These are phyloP conservation scores for Penaeus vannamei DNA, from an alignment of 1,140 invertebrate species.

Conservation along the genomic window DNA sequence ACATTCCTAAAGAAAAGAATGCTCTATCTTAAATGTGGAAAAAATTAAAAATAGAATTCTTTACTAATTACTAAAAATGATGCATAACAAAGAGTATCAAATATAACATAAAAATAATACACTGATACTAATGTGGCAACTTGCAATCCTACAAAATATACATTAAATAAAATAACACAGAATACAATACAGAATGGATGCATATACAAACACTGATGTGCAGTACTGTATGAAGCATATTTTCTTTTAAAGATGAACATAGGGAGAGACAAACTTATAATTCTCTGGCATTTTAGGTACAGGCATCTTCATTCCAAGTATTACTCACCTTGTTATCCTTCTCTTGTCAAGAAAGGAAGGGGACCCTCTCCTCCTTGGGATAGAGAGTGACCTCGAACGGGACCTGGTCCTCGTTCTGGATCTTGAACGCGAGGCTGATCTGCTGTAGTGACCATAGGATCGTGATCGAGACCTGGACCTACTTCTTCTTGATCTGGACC, in stretches of 20 bases:
- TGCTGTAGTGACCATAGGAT: slow-evolving; percentile 59
- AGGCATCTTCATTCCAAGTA: background rate
- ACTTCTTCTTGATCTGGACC: slow-evolving; percentile 61
- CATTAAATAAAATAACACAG: background rate
- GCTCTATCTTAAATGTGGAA: too few relatives aligned
- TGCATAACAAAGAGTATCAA: too few relatives aligned
- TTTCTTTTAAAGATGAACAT: background rate
- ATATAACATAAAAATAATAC: too few relatives aligned
- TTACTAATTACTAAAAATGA: too few relatives aligned
- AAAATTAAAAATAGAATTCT: too few relatives aligned
- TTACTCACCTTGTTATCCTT: slow-evolving; percentile 88
- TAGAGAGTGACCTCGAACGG: slow-evolving; percentile 85
- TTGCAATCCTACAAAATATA: background rate
- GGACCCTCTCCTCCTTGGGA: slow-evolving; percentile 88
- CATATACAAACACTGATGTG: background rate
- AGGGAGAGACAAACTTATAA: background rate
- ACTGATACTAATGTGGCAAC: background rate
- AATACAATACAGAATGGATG: background rate
- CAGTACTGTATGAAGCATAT: background rate
- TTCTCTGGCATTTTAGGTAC: background rate
- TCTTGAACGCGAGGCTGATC: slow-evolving; percentile 53
- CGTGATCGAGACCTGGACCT: slow-evolving; percentile 57
- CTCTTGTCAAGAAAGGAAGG: slow-evolving; percentile 91
- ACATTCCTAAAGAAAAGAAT: too few relatives aligned
- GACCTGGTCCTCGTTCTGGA: slow-evolving; percentile 65